Evolutionary conservation across 2,797 vertebrate genomes (phyloP), one percentile per base, ranked within the genome.

Genomic region (Amniataba percoides): DNA sequence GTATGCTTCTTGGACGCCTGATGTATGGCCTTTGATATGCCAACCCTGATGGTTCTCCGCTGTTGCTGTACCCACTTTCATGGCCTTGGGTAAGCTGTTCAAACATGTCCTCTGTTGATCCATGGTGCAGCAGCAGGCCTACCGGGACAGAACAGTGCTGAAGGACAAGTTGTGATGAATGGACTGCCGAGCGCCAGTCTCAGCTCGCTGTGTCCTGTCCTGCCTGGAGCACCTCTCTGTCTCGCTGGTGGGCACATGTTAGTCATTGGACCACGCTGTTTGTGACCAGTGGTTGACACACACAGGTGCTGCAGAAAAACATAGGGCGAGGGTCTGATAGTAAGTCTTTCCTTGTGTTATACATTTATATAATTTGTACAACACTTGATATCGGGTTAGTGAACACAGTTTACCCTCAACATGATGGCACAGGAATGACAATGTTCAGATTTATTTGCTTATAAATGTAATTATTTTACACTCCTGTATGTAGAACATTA

Each of bases 131-230:
- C 84, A 75, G 82, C 62, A 42, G 74, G 77, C 75, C 90, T 78
- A 52, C 70, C n/a, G 87, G 86, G 89, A 87, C 69, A 77, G 78
- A 86, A 60, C 64, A 63, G 9, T 9, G 84, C 92, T 86, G 78
- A 83, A 87, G 91, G 91, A 91, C 89, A 87, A 36, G 61, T 36
- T 49, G 65, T 92, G 90, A 93, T 93, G 81, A 85, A 93, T 92
- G 86, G 81, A 84, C 71, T 86, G 74, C 85, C 21, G 52, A 68
- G 78, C 53, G 12, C 39, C 42, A 60, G 76, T 83, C 80, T 77
- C 77, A 73, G 81, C 77, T 79, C 56, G 10, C 80, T 51, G 74
- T 78, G 70, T 89, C 88, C 83, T 39, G 75, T 89, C 83, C 87
- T 65, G 84, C 82, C 80, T 76, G 71, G 77, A 90, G 82, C 69